Base-by-base conservation (phyloP, 2,888 invertebrate genomes). In the Aelia acuminata region DNA sequence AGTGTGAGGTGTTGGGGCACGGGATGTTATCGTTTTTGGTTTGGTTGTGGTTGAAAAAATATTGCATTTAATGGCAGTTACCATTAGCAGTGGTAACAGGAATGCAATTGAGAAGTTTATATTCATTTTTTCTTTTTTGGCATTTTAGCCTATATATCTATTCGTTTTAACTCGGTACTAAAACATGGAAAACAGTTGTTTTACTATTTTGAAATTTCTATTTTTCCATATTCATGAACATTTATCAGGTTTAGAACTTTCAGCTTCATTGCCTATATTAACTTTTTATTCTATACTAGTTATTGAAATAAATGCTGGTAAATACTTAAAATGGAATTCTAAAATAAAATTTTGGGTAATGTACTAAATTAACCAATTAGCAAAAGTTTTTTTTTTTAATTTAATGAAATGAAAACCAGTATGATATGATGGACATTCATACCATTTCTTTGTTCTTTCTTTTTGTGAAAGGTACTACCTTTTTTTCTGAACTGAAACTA, bases 31-130 rank as follows among this genome's bases (percentile, higher is more conserved):
- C n/a, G n/a, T n/a, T 57, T 31, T 57, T 70, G 18, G 5, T 70
- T 70, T 70, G 43, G 80, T 80, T n/a, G 43, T 22, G 80, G 80
- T 70, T 3, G 43, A n/a, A 20, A 80, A 80, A 47, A 18, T 80
- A 43, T 80, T 80, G 80, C 47, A 47, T 80, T n/a, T 80, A 3
- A 47, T 43, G 43, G 39, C 20, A 75, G 39, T 39, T 75, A 75
- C 39, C 31, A 47, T 80, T 43, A 80, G 39, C 2, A 43, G 8
- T 75, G 13, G 15, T 15, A n/a, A n/a, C 1, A n/a, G 39, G 43
- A n/a, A 70, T 35, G 7, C 15, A 20, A 35, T 70, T 70, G 20
- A 20, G 11, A 70, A 35, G 63, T 63, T 43, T 43, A 43, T 43
- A 43, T 43, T 43, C 43, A 43, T 43, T 4, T 43, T 4, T 43